A percentile compares a stretch with the other conserved stretches of the same genome.
Conservation (phyloP, 2,113 vertebrate genomes). For the Myotis yumanensis region DNA sequence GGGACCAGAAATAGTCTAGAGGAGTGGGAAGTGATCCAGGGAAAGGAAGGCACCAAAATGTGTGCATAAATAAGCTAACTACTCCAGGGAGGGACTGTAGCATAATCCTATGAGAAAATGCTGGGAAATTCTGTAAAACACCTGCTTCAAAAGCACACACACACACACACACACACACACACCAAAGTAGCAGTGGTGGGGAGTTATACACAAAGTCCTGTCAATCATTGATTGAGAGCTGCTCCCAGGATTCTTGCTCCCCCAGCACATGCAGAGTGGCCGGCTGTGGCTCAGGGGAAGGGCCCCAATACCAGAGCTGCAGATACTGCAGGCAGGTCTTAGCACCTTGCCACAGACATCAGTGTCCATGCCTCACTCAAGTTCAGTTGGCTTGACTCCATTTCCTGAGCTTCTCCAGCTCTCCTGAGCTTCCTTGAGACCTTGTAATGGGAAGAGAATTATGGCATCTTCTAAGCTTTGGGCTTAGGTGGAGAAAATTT, state of each 20-base stretch:
- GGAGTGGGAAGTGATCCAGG: not conserved
- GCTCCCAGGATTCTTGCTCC: not conserved
- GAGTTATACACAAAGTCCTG: not conserved
- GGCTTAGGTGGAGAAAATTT: constrained; percentile 39
- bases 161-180: not conserved
- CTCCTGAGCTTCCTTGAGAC: not conserved
- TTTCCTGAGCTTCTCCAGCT: not conserved
- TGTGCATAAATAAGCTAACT: not conserved
- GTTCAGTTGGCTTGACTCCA: not conserved
- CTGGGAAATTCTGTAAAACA: not conserved
- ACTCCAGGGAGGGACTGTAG: not conserved
- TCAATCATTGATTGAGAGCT: not conserved
- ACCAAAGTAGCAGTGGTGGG: not conserved
- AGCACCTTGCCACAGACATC: not conserved
- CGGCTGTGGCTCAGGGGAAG: not conserved
- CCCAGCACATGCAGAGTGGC: not conserved
- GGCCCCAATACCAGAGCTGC: not conserved
- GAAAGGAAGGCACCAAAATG: not conserved
- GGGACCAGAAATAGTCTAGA: not conserved
- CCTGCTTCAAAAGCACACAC: not conserved
- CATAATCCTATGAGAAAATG: not conserved
- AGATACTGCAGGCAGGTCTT: not conserved
- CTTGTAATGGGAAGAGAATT: constrained; percentile 30
- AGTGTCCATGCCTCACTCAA: not conserved
- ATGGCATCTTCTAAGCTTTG: not conserved